Base-by-base conservation (phyloP, 2,113 vertebrate species). In the Gymnocephalus cernua region DNA sequence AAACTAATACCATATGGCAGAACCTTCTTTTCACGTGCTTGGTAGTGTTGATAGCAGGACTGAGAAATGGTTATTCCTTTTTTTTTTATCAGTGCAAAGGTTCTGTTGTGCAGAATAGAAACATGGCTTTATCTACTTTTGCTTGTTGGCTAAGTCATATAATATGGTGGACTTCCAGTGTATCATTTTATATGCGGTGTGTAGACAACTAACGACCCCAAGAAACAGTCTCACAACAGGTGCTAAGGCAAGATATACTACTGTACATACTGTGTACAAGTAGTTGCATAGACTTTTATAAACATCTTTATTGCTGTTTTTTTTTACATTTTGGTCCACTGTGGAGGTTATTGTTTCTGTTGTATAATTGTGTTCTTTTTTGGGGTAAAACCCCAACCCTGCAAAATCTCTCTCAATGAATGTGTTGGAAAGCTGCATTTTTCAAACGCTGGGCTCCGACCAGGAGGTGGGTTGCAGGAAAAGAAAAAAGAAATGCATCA, bases 1-100 rank as follows among this genome's bases (percentile, higher is more conserved):
- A 87, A 89, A 88, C 78, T 66, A 69, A 89, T 4, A 61, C 67
- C 81, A 81, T 82, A 86, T 86, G 82, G 83, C 69, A 10, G 21
- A 62, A 62, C 25, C 76, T 75, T 83, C 79, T 54, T 38, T 80
- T 77, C 66, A 81, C 21, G 4, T 77, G 75, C 67, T 63, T 47
- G 19, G 65, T 74, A 35, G 79, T 73, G 74, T 72, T 56, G 73
- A 72, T 69, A 51, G 54, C 53, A 48, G 61, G 59, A 63, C 65
- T 38, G 58, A 80, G 57, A 47, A 69, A 62, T 53, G 16, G 11
- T 73, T 56, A 29, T 79, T 62, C 23, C 14, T 53, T 64, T 11
- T 19, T 69, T 47, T 65, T 79, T 72, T 50, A 79, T 79, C 70
- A 50, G 70, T 14, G 19, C 6, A 10, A 63, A 19, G 21, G 13